phyloP scores from a whole-genome alignment of 2,113 vertebrate species.

The Malurus elegans region DNA sequence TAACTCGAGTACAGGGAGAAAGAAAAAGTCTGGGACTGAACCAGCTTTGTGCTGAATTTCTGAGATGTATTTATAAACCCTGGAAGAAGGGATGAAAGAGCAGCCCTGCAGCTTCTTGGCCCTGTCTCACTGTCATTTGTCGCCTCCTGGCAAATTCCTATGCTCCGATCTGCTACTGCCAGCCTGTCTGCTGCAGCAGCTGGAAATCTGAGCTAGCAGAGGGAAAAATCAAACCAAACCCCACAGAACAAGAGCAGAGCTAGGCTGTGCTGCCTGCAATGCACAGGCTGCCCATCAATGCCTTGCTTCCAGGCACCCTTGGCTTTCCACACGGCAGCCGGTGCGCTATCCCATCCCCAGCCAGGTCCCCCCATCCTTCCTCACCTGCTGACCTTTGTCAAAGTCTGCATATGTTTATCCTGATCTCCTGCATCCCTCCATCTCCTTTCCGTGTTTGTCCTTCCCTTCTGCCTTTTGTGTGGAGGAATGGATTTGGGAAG shows the following conservation, averaged over 20 bases:
- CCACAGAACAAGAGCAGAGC: neutral
- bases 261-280: neutral
- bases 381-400: neutral
- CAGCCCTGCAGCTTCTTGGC: neutral
- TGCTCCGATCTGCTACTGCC: accelerated
- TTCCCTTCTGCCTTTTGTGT: neutral
- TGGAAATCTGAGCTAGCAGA: neutral
- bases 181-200: neutral
- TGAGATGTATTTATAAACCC: neutral
- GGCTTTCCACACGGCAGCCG: neutral
- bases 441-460: neutral
- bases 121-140: neutral
- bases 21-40: neutral
- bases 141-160: neutral
- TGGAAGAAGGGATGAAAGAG: neutral
- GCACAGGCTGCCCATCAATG: neutral
- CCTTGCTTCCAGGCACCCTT: neutral
- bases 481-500: neutral
- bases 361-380: neutral
- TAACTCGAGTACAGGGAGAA: accelerated
- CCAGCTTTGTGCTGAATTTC: neutral
- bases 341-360: neutral
- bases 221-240: neutral
- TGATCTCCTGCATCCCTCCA: neutral
- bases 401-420: neutral